Evolutionary conservation across 2,888 invertebrate genomes (phyloP).

Genomic region (Quadroppia sp.): DNA sequence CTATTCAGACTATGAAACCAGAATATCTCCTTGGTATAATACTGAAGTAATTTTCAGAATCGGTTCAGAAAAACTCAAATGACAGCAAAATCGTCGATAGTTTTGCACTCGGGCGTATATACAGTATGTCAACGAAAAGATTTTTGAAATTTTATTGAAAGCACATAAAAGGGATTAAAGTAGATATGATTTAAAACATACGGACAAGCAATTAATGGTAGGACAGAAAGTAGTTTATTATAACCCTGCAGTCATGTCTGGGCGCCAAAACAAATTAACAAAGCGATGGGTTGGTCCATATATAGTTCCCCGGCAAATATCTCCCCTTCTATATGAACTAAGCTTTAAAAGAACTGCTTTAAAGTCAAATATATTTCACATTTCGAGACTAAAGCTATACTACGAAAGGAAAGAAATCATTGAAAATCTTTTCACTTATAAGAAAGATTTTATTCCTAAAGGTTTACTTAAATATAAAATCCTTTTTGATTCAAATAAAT

Average conservation of each 20-base stretch:
- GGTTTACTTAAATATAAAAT: neutral
- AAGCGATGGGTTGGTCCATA: conserved; percentile 8
- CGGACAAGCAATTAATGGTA: neutral
- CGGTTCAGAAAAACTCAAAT: too few species aligned
- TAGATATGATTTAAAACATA: neutral
- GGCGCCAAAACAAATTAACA: neutral
- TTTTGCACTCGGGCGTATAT: too few species aligned
- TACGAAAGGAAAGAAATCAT: neutral
- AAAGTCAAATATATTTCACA: conserved; percentile 2
- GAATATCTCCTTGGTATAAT: too few species aligned
- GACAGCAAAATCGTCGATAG: too few species aligned
- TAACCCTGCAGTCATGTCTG: neutral
- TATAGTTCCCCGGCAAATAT: neutral
- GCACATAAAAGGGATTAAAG: neutral
- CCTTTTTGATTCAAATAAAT: too few species aligned
- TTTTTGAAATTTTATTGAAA: neutral
- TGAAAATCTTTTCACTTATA: neutral
- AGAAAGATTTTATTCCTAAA: neutral
- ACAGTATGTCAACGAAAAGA: neutral
- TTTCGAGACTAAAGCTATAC: neutral
- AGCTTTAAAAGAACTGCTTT: neutral
- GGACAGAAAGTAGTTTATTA: conserved; percentile 14
- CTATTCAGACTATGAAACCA: too few species aligned
- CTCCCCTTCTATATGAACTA: conserved; percentile 3
- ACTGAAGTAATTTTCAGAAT: too few species aligned